Conservation (phyloP, 2,113 vertebrate genomes). For the Aspidoscelis tigris region DNA sequence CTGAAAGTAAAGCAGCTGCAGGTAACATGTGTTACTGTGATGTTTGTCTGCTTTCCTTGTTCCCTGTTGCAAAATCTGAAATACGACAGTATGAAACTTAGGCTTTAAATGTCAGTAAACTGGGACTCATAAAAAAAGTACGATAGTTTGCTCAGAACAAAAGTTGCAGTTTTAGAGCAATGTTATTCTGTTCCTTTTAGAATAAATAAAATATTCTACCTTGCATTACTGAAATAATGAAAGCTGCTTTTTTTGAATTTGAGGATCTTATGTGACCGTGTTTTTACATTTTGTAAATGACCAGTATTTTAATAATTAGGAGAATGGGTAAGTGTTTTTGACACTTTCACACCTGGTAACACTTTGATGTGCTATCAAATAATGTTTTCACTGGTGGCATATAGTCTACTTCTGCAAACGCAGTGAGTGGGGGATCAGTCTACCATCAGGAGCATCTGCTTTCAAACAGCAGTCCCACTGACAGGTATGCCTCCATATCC, state of each 20-base stretch:
- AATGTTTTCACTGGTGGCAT: too few species aligned
- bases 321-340: too few species aligned
- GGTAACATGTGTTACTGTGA: background rate
- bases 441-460: too few species aligned
- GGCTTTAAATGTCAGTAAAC: fast-evolving
- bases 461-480: too few species aligned
- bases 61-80: background rate
- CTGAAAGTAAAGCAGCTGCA: background rate
- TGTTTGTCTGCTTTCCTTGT: background rate
- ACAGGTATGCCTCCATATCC: too few species aligned
- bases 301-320: too few species aligned
- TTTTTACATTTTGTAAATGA: background rate
- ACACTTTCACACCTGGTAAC: background rate
- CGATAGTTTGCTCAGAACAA: background rate
- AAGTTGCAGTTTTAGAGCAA: background rate
- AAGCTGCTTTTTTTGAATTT: background rate
- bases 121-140: background rate
- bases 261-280: background rate
- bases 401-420: too few species aligned
- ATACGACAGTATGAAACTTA: background rate
- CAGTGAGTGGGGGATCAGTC: too few species aligned
- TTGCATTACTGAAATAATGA: background rate
- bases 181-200: background rate
- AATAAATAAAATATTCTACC: background rate
- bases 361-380: background rate